These are phyloP conservation scores for Natator depressus DNA, from an alignment of 2,113 vertebrate species.

Conservation along the genomic window DNA sequence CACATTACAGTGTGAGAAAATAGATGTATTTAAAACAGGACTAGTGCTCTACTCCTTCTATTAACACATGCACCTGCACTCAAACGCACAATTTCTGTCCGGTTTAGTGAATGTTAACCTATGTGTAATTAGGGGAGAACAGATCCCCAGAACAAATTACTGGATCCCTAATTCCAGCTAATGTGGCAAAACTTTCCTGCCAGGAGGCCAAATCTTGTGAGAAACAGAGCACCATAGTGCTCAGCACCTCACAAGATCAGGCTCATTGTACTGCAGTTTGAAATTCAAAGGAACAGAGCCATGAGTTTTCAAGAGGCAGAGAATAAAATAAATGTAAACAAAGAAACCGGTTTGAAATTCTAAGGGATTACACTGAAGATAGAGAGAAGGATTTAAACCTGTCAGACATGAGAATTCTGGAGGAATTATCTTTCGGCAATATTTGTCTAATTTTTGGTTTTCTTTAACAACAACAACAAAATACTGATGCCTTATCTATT, in stretches of 20 bases:
- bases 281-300: not conserved
- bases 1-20: not conserved
- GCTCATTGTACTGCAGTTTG: not conserved
- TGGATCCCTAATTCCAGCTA: not conserved
- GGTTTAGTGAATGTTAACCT: not conserved
- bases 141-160: not conserved
- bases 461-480: not conserved
- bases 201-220: not conserved
- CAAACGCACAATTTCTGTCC: not conserved
- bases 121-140: not conserved
- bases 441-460: not conserved
- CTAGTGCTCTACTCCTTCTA: not conserved
- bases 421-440: not conserved
- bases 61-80: not conserved
- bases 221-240: not conserved
- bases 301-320: not conserved
- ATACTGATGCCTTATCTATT: not conserved
- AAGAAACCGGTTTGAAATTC: not conserved
- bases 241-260: not conserved
- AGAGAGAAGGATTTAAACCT: no score
- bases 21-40: not conserved
- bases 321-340: not conserved
- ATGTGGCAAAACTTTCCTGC: not conserved
- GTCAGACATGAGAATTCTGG: not conserved
- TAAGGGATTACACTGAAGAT: not conserved